Conservation (phyloP, 2,113 vertebrate species). For the Morone chrysops region DNA sequence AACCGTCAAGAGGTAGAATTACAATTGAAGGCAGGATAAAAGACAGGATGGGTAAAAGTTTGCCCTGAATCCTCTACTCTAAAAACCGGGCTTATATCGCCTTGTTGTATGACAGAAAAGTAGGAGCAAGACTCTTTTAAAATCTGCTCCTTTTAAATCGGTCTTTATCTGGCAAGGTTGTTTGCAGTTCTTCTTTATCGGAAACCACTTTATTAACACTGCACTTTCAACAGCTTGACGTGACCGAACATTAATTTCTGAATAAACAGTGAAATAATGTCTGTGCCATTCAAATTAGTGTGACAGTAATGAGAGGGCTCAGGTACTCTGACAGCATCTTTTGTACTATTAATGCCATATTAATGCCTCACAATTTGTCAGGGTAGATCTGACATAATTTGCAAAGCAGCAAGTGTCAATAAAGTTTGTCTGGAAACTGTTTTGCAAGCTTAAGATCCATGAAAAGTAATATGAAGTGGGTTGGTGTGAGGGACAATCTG, state of each 20-base stretch:
- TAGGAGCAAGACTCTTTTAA: background rate
- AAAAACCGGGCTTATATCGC: conserved; percentile 12
- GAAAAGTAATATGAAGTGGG: conserved; percentile 5
- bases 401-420: conserved; percentile 35
- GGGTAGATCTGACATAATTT: conserved; percentile 7
- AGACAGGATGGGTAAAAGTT: background rate
- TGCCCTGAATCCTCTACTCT: background rate
- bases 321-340: conserved; percentile 25
- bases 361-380: conserved; percentile 28
- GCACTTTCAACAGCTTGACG: background rate
- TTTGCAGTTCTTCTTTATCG: background rate
- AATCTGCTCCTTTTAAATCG: conserved; percentile 6
- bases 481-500: conserved; percentile 9
- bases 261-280: conserved; percentile 18
- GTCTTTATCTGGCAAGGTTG: conserved; percentile 7
- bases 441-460: conserved; percentile 9
- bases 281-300: conserved; percentile 15
- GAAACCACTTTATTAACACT: background rate
- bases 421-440: background rate
- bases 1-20: conserved; percentile 5
- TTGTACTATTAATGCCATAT: background rate
- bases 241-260: conserved; percentile 3
- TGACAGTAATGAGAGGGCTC: conserved; percentile 25
- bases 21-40: background rate
- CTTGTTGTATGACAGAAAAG: background rate